Conservation (phyloP, 1,140 invertebrate species). For the Lepidurus packardi region DNA sequence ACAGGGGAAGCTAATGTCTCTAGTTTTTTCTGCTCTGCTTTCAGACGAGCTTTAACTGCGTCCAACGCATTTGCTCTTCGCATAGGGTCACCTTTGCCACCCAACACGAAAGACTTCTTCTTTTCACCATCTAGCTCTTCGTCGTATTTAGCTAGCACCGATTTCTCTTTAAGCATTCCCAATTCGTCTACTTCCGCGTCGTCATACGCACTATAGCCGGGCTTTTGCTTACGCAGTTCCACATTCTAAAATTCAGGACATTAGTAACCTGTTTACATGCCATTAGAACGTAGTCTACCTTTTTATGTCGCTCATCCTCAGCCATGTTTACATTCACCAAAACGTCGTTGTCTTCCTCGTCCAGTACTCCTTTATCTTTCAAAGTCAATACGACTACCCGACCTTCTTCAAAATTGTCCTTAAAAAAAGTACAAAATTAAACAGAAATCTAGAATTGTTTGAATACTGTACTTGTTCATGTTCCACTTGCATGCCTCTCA, state of each 20-base stretch:
- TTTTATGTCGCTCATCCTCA: constrained; percentile 85
- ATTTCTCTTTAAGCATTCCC: constrained; percentile 62
- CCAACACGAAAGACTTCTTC: constrained; percentile 72
- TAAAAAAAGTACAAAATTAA: constrained; percentile 38
- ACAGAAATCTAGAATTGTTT: neutral
- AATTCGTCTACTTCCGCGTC: constrained; percentile 76
- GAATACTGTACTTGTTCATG: constrained; percentile 63
- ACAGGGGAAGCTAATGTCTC: constrained; percentile 63
- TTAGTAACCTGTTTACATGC: neutral
- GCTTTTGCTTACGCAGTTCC: constrained; percentile 75
- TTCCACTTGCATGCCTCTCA: constrained; percentile 80
- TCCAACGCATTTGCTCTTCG: constrained; percentile 39
- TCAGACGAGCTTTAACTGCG: constrained; percentile 45
- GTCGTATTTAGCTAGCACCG: constrained; percentile 86
- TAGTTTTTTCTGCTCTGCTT: constrained; percentile 57
- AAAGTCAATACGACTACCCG: constrained; percentile 82
- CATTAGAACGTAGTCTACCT: constrained; percentile 47
- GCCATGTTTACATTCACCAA: constrained; percentile 93
- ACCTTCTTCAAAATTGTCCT: constrained; percentile 72
- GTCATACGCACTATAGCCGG: constrained; percentile 76
- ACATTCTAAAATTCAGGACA: constrained; percentile 57
- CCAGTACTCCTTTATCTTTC: constrained; percentile 85
- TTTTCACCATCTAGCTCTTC: constrained; percentile 83
- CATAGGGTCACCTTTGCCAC: constrained; percentile 44
- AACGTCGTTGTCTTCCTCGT: constrained; percentile 75